Percentiles rank a stretch among this genome's conserved stretches.
Conservation (phyloP, 2,888 invertebrate species). For the Andrena minutula region DNA sequence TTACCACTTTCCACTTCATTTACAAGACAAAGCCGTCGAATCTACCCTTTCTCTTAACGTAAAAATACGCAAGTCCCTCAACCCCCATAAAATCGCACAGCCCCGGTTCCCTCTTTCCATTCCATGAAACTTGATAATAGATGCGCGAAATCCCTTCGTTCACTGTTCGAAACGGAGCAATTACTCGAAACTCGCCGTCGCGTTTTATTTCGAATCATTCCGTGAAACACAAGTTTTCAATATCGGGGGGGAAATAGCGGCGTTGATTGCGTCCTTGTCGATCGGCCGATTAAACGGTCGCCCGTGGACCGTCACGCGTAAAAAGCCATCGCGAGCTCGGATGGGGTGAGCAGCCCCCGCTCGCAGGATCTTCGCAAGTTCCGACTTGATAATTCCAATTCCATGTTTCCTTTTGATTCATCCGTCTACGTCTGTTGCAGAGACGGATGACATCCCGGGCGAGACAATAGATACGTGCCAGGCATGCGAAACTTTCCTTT, state of each 20-base stretch:
- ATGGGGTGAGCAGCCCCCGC: background rate
- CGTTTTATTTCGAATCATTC: background rate
- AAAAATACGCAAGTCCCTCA: background rate
- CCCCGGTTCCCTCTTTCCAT: background rate
- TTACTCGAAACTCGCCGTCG: constrained; percentile 5
- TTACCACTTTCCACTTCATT: too few relatives aligned
- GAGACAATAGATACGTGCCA: constrained; percentile 70
- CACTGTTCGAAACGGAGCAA: background rate
- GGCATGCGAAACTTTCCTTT: constrained; percentile 63
- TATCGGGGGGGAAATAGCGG: background rate
- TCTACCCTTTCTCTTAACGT: background rate
- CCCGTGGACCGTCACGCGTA: background rate
- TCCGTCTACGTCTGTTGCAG: constrained; percentile 66
- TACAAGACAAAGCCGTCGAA: background rate
- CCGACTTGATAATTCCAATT: constrained; percentile 61
- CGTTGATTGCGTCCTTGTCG: constrained; percentile 4
- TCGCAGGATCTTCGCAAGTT: constrained; percentile 17
- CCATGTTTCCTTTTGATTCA: constrained; percentile 67
- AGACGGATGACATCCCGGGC: constrained; percentile 64
- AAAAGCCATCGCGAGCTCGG: constrained; percentile 17
- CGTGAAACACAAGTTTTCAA: constrained; percentile 10
- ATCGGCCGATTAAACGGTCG: constrained; percentile 6
- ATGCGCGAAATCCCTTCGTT: background rate
- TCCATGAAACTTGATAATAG: constrained; percentile 1
- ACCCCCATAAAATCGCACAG: background rate